Conservation (phyloP, 2,888 invertebrate genomes). For the Caenorhabditis uteleia region DNA sequence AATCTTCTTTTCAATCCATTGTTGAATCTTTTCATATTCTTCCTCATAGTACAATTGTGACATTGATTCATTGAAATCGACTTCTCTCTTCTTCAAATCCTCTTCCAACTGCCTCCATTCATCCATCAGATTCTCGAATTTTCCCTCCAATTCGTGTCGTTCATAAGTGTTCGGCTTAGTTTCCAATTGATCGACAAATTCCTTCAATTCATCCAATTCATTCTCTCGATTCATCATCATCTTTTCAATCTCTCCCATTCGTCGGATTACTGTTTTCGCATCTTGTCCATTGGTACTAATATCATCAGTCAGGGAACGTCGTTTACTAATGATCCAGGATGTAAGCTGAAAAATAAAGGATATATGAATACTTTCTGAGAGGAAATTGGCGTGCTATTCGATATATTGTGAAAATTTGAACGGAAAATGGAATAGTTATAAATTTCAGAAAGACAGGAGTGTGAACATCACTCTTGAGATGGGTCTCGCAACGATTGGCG, state of each 20-base stretch:
- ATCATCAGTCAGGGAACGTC: constrained; percentile 7
- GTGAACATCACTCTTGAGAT: no score
- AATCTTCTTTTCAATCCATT: constrained; percentile 18
- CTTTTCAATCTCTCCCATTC: constrained; percentile 32
- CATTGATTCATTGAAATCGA: constrained; percentile 33
- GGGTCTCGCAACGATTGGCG: no score
- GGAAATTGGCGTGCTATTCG: no score
- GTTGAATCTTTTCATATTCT: constrained; percentile 19
- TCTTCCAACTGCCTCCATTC: constrained; percentile 25
- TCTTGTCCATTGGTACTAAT: constrained; percentile 4
- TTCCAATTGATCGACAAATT: neutral
- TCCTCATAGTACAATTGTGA: constrained; percentile 24
- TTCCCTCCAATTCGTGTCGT: constrained; percentile 15
- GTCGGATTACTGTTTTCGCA: constrained; percentile 16
- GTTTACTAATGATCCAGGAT: constrained; percentile 10
- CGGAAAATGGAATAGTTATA: neutral
- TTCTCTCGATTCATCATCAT: constrained; percentile 17
- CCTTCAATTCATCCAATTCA: constrained; percentile 12
- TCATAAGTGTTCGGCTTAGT: constrained; percentile 11
- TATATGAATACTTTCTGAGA: no score
- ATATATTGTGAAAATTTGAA: neutral
- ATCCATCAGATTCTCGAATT: constrained; percentile 20
- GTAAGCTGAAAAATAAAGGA: neutral
- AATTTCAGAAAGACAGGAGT: no score
- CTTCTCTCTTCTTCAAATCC: constrained; percentile 12